Conservation (phyloP, 2,888 invertebrate genomes). For the Agonopterix subpropinquella region DNA sequence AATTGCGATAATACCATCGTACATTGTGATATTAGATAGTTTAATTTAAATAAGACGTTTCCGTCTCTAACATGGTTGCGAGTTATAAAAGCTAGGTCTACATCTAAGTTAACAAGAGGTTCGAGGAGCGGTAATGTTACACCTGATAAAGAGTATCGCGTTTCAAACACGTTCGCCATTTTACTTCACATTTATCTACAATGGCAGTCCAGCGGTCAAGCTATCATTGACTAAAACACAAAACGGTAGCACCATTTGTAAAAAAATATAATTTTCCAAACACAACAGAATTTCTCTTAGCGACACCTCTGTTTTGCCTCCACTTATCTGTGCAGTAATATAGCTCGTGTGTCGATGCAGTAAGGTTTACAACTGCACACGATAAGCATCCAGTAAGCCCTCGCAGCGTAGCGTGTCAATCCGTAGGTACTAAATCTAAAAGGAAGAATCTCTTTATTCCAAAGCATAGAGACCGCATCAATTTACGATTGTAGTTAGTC, state of each 20-base stretch:
- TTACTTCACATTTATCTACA: slow-evolving; percentile 30
- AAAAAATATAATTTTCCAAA: slow-evolving; percentile 61
- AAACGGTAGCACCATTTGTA: slow-evolving; percentile 73
- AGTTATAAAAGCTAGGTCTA: slow-evolving; percentile 64
- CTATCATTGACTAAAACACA: slow-evolving; percentile 65
- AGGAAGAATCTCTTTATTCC: too few species aligned
- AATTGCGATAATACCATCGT: slow-evolving; percentile 1
- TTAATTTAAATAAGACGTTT: neutral
- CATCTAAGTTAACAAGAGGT: slow-evolving; percentile 23
- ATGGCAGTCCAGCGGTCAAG: slow-evolving; percentile 59
- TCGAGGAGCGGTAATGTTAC: slow-evolving; percentile 13
- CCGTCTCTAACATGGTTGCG: slow-evolving; percentile 14
- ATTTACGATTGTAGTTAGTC: too few species aligned
- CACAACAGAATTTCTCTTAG: slow-evolving; percentile 35
- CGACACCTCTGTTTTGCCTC: slow-evolving; percentile 15
- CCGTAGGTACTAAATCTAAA: slow-evolving; percentile 23
- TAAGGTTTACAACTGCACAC: neutral
- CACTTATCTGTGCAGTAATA: slow-evolving; percentile 4
- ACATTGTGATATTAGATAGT: slow-evolving; percentile 11
- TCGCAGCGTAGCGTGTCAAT: slow-evolving; percentile 33
- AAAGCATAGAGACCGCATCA: too few species aligned
- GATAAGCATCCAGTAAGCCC: slow-evolving; percentile 20
- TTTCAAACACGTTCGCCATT: slow-evolving; percentile 15
- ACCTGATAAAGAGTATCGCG: slow-evolving; percentile 7
- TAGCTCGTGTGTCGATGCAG: slow-evolving; percentile 4